Conservation (phyloP, 2,113 vertebrate genomes). For the Glaucomys volans region DNA sequence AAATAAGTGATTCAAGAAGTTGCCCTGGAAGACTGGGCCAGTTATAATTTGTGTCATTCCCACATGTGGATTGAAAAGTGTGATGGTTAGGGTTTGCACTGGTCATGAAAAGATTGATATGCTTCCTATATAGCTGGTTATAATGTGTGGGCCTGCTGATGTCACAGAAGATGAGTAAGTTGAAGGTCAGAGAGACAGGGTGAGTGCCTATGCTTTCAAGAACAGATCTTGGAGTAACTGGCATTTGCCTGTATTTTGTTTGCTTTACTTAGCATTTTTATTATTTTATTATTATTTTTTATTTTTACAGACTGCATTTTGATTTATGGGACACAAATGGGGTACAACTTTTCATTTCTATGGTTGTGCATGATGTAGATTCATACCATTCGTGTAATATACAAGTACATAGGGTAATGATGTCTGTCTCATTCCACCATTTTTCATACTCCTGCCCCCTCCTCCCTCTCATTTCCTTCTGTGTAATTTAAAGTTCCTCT, state of each 20-base stretch:
- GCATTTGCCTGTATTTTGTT: neutral
- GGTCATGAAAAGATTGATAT: neutral
- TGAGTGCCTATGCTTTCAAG: neutral
- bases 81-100: neutral
- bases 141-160: neutral
- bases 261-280: neutral
- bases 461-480: too few species aligned
- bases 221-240: neutral
- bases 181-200: neutral
- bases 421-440: too few species aligned
- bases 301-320: too few species aligned
- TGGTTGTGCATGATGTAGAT: too few species aligned
- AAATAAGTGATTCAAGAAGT: neutral
- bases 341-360: too few species aligned
- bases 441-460: too few species aligned
- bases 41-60: neutral
- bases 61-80: neutral
- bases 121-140: neutral
- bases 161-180: neutral
- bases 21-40: neutral
- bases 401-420: too few species aligned
- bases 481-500: too few species aligned
- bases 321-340: too few species aligned
- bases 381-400: too few species aligned
- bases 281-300: too few species aligned